These are phyloP conservation scores for Columba livia DNA, from an alignment of 2,113 vertebrate genomes.

Conservation along the genomic window DNA sequence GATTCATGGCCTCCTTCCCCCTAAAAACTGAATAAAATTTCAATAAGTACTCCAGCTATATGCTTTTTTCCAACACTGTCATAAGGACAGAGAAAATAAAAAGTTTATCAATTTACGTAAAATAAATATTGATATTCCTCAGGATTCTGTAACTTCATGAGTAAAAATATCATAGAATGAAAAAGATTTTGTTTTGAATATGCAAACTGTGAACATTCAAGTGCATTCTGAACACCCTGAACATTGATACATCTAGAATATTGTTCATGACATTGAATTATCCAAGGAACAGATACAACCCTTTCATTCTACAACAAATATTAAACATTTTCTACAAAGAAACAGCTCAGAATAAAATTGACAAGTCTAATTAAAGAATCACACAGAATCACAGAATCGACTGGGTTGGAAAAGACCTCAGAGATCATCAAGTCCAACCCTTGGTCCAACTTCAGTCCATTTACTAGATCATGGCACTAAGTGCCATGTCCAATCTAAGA, in stretches of 20 bases:
- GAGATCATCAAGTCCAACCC: too few relatives aligned
- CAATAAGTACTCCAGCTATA: not conserved
- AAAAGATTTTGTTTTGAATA: not conserved
- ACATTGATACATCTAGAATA: not conserved
- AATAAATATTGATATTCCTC: not conserved
- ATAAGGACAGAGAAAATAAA: not conserved
- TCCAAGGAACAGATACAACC: not conserved
- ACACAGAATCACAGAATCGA: too few relatives aligned
- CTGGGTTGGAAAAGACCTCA: too few relatives aligned
- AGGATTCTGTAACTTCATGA: not conserved
- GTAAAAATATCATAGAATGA: not conserved
- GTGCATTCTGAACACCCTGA: not conserved
- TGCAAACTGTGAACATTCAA: not conserved
- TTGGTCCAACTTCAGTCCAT: too few relatives aligned
- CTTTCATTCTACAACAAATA: not conserved
- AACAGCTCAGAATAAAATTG: not conserved
- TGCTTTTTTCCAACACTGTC: not conserved
- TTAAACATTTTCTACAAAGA: not conserved
- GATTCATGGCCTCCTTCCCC: not conserved
- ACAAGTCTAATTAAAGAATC: not conserved
- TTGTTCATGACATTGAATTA: not conserved
- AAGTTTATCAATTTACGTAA: not conserved
- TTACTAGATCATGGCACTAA: too few relatives aligned
- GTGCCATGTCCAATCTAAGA: too few relatives aligned
- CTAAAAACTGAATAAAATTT: not conserved